Evolutionary conservation across 2,888 invertebrate genomes (phyloP).

Genomic region (Drosophila nr. perissopoda): DNA sequence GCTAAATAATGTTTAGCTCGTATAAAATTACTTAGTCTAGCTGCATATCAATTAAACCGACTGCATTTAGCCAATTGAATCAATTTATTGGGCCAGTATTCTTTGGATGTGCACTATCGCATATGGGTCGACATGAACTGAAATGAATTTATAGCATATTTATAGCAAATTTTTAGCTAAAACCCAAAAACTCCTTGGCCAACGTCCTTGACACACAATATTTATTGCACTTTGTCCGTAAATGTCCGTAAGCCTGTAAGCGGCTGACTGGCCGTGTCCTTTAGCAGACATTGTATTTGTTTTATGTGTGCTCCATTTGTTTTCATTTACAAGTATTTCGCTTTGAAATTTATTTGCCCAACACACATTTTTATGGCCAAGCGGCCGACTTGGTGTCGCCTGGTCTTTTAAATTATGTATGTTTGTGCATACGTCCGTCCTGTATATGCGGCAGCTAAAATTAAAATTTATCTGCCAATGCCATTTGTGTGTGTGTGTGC

Average conservation of each 20-base stretch:
- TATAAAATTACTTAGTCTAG: constrained; percentile 30
- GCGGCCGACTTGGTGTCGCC: constrained; percentile 48
- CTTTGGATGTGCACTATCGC: constrained; percentile 31
- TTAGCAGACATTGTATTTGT: constrained; percentile 57
- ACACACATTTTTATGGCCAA: constrained; percentile 78
- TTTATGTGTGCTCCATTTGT: constrained; percentile 66
- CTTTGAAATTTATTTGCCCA: constrained; percentile 76
- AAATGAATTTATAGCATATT: constrained; percentile 47
- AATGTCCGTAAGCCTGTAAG: constrained; percentile 37
- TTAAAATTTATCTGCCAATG: constrained; percentile 71
- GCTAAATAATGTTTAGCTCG: constrained; percentile 49
- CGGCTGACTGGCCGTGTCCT: constrained; percentile 43
- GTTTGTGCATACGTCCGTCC: constrained; percentile 25
- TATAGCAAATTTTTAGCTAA: constrained; percentile 57
- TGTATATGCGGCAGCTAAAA: constrained; percentile 57
- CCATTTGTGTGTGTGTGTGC: constrained; percentile 29
- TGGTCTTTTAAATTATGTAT: constrained; percentile 66
- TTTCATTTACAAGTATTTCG: constrained; percentile 81
- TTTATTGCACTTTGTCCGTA: constrained; percentile 61
- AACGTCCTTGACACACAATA: constrained; percentile 70
- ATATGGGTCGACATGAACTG: neutral
- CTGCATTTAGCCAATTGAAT: constrained; percentile 50
- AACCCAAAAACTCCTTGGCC: constrained; percentile 29
- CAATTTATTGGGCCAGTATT: constrained; percentile 23
- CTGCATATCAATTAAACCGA: constrained; percentile 65